phyloP scores from a whole-genome alignment of 2,797 vertebrate genomes.

The Adrianichthys oophorus region DNA sequence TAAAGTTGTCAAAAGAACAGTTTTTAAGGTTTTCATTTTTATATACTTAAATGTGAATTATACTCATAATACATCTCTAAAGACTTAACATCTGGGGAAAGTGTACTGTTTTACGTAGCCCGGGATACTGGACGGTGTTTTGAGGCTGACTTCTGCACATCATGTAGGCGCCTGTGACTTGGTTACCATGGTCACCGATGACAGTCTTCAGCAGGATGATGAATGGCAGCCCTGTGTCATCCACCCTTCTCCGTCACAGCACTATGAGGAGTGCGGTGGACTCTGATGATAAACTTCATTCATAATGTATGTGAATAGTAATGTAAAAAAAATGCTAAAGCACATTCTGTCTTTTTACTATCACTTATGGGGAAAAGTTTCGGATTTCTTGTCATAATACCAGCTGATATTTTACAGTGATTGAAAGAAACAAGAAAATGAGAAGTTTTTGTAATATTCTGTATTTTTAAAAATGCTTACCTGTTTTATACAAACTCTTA shows the following conservation, averaged over 20 bases:
- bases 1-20: slow-evolving; percentile 45
- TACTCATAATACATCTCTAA: slow-evolving; percentile 52
- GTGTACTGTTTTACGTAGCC: slow-evolving; percentile 51
- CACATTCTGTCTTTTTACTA: slow-evolving; percentile 80
- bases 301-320: slow-evolving; percentile 75
- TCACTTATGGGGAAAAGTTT: slow-evolving; percentile 55
- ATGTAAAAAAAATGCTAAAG: slow-evolving; percentile 76
- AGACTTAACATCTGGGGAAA: slow-evolving; percentile 61
- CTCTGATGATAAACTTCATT: slow-evolving; percentile 56
- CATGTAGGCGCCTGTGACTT: slow-evolving; percentile 3
- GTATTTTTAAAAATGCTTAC: slow-evolving; percentile 81
- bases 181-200: slow-evolving; percentile 46
- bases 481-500: slow-evolving; percentile 81
- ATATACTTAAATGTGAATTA: slow-evolving; percentile 72
- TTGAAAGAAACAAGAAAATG: slow-evolving; percentile 70
- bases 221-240: slow-evolving; percentile 42
- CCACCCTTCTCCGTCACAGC: slow-evolving; percentile 44
- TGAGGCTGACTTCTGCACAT: slow-evolving; percentile 12
- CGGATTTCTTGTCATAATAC: slow-evolving; percentile 79
- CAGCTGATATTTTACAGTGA: slow-evolving; percentile 85
- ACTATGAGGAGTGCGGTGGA: slow-evolving; percentile 46
- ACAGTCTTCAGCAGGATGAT: slow-evolving; percentile 29
- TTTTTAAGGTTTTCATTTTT: slow-evolving; percentile 53
- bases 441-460: slow-evolving; percentile 79
- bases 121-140: slow-evolving; percentile 11